A percentile compares a stretch with the other conserved stretches of the same genome.
These are phyloP conservation scores for Microctonus hyperodae DNA, from an alignment of 2,888 invertebrate species.

Conservation along the genomic window DNA sequence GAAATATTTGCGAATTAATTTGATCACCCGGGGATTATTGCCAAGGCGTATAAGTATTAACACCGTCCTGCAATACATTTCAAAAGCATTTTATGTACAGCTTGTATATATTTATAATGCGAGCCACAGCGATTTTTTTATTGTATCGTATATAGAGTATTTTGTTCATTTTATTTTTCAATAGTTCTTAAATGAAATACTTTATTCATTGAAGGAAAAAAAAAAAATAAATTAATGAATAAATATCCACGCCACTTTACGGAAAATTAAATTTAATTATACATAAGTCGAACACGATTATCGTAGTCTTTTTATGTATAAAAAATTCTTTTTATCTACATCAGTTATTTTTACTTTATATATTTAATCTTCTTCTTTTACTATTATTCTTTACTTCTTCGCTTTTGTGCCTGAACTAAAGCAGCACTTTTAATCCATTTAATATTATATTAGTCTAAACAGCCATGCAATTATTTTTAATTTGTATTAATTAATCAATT, in stretches of 20 bases:
- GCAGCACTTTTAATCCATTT: neutral
- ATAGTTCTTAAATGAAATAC: neutral
- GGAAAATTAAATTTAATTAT: slow-evolving; percentile 51
- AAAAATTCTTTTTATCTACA: no score
- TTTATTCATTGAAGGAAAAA: neutral
- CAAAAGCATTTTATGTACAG: neutral
- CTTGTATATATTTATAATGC: slow-evolving; percentile 17
- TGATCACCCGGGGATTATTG: slow-evolving; percentile 52
- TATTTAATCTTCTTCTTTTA: no score
- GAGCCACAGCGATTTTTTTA: slow-evolving; percentile 1
- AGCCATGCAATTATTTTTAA: no score
- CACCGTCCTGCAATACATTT: slow-evolving; percentile 4
- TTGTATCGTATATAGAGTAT: neutral
- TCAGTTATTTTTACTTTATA: no score
- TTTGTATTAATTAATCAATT: no score
- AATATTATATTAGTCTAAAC: no score
- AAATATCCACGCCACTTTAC: slow-evolving; percentile 41
- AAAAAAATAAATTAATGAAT: no score
- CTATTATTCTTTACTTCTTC: neutral
- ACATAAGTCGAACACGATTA: neutral
- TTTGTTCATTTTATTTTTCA: slow-evolving; percentile 16
- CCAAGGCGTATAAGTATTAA: slow-evolving; percentile 25
- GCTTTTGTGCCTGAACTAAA: no score
- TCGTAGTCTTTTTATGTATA: neutral
- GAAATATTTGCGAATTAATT: slow-evolving; percentile 63